Evolutionary conservation across 2,797 vertebrate genomes (phyloP), one percentile per base, ranked within the genome.

Genomic region (Pseudomugil tenellus): DNA sequence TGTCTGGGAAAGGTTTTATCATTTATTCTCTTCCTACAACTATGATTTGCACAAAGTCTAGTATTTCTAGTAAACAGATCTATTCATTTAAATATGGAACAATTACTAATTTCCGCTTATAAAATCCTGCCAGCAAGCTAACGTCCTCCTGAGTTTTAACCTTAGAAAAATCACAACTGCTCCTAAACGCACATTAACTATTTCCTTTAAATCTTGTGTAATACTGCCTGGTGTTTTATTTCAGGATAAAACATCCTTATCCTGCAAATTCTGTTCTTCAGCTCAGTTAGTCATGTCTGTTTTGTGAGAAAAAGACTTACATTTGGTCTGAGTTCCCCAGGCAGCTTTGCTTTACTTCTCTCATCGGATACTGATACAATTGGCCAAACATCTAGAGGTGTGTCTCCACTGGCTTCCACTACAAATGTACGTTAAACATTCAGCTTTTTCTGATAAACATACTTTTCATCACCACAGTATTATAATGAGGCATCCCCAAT

Each of bases 311-410:
- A 49, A 1, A 16, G 25, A 46, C 10, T 53, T 48, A 21, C 21
- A 32, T 1, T 46, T 21, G 23, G 34, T 54, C 58, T 58, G 12
- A 1, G 21, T 26, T 77, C 52, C 23, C 26, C 41, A 16, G 66
- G 55, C 56, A 43, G 13, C 21, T 72, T 31, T 59, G 54, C 37
- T 19, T 51, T 54, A 63, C 79, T 55, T 60, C 66, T 51, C 23
- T 25, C 12, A 1, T 51, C 23, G 12, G 1, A 25, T 51, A 51
- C 26, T 64, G 35, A 31, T 39, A 2, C 0, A 37, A 19, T 43
- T 82, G 70, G 57, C 41, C 62, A 66, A 23, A 71, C 48, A 66
- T 77, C 63, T 64, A 43, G 65, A 81, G 89, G 90, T 65, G 87
- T 77, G 88, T 76, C 61, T 60, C 48, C 19, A 63, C 17, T 70